phyloP scores from a whole-genome alignment of 2,888 invertebrate genomes.

The Plebejus melissa region DNA sequence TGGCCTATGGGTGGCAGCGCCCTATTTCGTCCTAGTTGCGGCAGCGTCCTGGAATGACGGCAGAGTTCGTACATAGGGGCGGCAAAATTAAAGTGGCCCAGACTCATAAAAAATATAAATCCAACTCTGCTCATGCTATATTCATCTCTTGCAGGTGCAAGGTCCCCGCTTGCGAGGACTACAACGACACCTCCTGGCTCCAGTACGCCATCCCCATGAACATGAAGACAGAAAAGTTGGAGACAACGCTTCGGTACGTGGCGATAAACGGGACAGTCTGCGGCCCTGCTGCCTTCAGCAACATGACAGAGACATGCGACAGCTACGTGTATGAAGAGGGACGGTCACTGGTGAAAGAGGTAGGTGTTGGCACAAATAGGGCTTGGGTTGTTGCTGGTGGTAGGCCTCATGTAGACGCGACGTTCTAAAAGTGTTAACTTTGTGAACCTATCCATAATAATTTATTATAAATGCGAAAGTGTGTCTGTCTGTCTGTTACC shows the following conservation, averaged over 20 bases:
- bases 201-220: constrained; percentile 59
- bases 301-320: constrained; percentile 53
- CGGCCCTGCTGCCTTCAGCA: constrained; percentile 52
- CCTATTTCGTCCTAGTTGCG: too few relatives aligned
- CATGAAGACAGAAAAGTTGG: constrained; percentile 42
- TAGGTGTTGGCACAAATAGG: constrained; percentile 37
- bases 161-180: constrained; percentile 61
- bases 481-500: too few relatives aligned
- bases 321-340: constrained; percentile 59
- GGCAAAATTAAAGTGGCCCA: too few relatives aligned
- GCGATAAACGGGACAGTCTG: constrained; percentile 49
- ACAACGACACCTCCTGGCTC: constrained; percentile 69
- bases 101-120: too few relatives aligned
- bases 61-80: too few relatives aligned
- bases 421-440: too few relatives aligned
- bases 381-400: not conserved
- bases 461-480: too few relatives aligned
- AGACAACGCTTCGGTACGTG: constrained; percentile 51
- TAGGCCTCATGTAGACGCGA: too few relatives aligned
- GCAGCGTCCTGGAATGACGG: too few relatives aligned
- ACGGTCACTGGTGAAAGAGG: constrained; percentile 65
- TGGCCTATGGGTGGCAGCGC: too few relatives aligned
- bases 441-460: too few relatives aligned
- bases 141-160: constrained; percentile 52
- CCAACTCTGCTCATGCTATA: too few relatives aligned